Conservation (phyloP, 2,113 vertebrate species). For the Myrmecophaga tridactyla region DNA sequence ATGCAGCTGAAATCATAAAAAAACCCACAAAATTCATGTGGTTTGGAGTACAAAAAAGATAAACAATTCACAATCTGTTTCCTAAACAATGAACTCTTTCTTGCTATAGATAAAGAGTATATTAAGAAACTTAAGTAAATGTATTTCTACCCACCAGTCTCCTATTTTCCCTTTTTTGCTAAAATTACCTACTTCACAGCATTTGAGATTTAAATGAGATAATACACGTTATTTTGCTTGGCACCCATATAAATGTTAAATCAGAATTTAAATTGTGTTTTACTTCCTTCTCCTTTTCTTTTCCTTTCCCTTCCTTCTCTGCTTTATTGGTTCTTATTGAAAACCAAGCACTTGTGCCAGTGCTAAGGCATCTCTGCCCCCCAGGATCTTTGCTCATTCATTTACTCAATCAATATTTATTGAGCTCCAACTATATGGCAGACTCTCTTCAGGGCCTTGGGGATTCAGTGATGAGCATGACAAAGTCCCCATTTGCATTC, state of each 20-base stretch:
- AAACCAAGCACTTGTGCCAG: not conserved
- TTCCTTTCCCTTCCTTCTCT: not conserved
- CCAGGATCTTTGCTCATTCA: not conserved
- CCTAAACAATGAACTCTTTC: not conserved
- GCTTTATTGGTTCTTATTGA: not conserved
- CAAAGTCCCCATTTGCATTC: not conserved
- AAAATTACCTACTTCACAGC: not conserved
- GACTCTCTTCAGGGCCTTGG: not conserved
- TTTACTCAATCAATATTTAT: not conserved
- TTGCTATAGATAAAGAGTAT: not conserved
- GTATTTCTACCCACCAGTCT: not conserved
- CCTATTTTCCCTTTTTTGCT: not conserved
- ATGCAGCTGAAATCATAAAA: conserved; percentile 29
- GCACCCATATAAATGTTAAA: not conserved
- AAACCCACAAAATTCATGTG: not conserved
- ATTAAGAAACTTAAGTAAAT: not conserved
- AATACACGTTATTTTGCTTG: not conserved
- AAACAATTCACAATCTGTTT: not conserved
- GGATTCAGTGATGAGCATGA: not conserved
- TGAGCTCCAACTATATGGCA: not conserved
- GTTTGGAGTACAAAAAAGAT: not conserved
- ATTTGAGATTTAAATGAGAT: not conserved
- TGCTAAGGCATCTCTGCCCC: not conserved
- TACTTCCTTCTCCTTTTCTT: not conserved
- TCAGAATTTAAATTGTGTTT: not conserved